These are phyloP conservation scores for Epizoanthus scotinus DNA, from an alignment of 92 coral and sea anemone genomes.

Conservation along the genomic window DNA sequence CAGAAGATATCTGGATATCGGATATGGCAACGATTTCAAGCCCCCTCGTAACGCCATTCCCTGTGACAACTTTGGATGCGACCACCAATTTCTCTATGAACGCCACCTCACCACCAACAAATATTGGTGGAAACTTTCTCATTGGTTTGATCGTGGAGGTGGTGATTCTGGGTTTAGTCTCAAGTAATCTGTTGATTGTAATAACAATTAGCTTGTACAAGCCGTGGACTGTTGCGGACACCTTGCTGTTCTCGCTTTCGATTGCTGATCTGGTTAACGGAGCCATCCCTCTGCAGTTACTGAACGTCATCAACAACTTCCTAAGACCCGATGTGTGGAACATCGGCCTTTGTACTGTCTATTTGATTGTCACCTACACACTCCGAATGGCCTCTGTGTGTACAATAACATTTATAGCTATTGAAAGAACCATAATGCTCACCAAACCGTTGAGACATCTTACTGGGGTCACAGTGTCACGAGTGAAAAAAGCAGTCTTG, in stretches of 20 bases:
- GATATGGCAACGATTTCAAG: background rate
- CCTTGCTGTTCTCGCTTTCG: conserved; percentile 81
- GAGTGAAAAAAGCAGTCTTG: conserved; percentile 60
- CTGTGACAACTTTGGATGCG: background rate
- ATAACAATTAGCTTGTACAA: conserved; percentile 73
- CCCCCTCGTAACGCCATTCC: background rate
- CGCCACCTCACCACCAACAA: background rate
- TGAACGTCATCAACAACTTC: conserved; percentile 77
- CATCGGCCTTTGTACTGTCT: conserved; percentile 64
- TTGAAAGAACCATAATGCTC: conserved; percentile 75
- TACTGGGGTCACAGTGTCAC: conserved; percentile 68
- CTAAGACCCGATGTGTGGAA: conserved; percentile 79
- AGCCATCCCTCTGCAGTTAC: conserved; percentile 69
- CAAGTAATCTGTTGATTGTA: conserved; percentile 75
- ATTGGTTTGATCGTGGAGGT: conserved; percentile 76
- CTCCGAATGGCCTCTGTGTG: conserved; percentile 91
- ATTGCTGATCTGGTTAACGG: conserved; percentile 84
- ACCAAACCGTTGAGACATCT: conserved; percentile 81
- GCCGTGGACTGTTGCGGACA: conserved; percentile 83
- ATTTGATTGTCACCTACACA: conserved; percentile 76
- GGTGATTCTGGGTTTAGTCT: conserved; percentile 55
- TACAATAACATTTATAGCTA: conserved; percentile 89
- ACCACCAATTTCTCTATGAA: background rate
- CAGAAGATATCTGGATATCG: background rate
- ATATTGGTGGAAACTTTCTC: conserved; percentile 30